Evolutionary conservation across 2,797 vertebrate species (phyloP).

Genomic region (Hybognathus amarus): DNA sequence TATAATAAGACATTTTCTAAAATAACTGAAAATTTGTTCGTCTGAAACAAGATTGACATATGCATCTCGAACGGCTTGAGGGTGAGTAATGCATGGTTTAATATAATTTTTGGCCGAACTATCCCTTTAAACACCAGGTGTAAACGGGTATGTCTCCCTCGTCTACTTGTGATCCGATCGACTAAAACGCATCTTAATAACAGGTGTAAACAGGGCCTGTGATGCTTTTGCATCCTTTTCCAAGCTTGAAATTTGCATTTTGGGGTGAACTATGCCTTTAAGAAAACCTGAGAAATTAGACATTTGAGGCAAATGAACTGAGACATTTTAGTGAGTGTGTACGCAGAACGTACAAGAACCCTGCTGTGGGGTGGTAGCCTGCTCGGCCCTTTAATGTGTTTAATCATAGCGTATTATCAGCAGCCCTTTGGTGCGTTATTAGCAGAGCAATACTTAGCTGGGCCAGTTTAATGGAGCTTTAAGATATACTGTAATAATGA

Average conservation of each 20-base stretch:
- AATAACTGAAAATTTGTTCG: too few species aligned
- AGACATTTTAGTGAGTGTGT: constrained; percentile 6
- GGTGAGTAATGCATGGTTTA: too few species aligned
- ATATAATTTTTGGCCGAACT: too few species aligned
- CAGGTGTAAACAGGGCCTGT: neutral
- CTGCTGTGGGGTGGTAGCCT: constrained; percentile 67
- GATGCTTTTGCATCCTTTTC: neutral
- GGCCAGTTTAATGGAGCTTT: constrained; percentile 58
- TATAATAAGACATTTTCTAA: too few species aligned
- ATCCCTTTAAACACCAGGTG: too few species aligned
- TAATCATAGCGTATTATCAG: constrained; percentile 78
- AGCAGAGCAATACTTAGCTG: constrained; percentile 66
- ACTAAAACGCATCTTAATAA: too few species aligned
- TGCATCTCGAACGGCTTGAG: too few species aligned
- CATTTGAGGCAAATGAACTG: constrained; percentile 3
- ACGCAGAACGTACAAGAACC: constrained; percentile 67
- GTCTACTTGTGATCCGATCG: too few species aligned
- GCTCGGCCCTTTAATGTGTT: constrained; percentile 75
- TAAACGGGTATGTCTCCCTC: too few species aligned
- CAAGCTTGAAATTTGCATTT: neutral
- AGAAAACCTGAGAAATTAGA: constrained; percentile 10
- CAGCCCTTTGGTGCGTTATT: constrained; percentile 69
- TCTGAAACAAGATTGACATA: too few species aligned
- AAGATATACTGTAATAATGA: constrained; percentile 31
- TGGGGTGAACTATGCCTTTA: constrained; percentile 31